Evolutionary conservation across 2,888 invertebrate genomes (phyloP), one percentile per base, ranked within the genome.

Genomic region (Andrena dorsata): DNA sequence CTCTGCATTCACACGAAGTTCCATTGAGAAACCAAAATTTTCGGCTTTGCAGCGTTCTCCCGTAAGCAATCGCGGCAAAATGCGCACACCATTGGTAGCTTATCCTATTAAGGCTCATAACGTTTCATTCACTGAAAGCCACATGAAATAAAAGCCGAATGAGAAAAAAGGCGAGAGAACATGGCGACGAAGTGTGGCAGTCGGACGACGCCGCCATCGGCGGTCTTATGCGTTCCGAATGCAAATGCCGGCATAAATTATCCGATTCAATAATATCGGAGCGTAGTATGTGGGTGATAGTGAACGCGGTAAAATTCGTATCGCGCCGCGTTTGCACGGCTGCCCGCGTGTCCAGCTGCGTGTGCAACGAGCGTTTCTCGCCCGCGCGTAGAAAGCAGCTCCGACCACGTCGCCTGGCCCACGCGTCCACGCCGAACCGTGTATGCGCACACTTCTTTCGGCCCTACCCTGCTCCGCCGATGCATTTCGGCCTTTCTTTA

Each of bases 301-400:
- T 10, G 23, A 56, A 60, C 58, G 76, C 64, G 26, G 73, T 82
- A 82, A 82, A 83, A 83, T 83, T 71, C 65, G 82, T 78, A 68
- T 71, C 83, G 63, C 7, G 30, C 20, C 66, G 53, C 63, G 76
- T 47, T 41, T 73, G 77, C 51, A 41, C 41, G 58, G 56, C n/a
- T 30, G 26, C 51, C 47, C 47, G 47, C 58, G 61, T 47, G 49
- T 49, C 28, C 23, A 61, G 73, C 69, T 74, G 74, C 74, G 49
- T 60, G 76, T 71, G 73, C 79, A 84, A 79, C 80, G 82, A 81
- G 77, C 90, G 90, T 72, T 91, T 92, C 90, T 90, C 90, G 91
- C 90, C 90, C 90, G 91, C 92, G 90, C 91, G 89, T 92, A 91
- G 92, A 92, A 92, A 92, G 91, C 92, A 90, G 87, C 88, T 88